phyloP scores from a whole-genome alignment of 2,888 invertebrate species.

The Agonopterix subpropinquella region DNA sequence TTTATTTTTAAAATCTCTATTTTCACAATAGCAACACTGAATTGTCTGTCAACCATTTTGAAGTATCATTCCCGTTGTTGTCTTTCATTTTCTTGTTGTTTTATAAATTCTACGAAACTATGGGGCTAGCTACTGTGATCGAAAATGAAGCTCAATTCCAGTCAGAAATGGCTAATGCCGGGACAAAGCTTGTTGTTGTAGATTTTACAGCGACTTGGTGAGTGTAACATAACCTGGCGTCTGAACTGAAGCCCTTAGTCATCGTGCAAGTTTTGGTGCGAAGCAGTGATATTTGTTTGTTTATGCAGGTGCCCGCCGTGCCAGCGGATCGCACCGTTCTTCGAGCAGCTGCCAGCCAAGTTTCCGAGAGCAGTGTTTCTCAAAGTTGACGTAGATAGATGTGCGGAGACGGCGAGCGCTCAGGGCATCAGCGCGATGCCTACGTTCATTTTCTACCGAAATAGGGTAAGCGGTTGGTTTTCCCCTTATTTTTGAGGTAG shows the following conservation, averaged over 20 bases:
- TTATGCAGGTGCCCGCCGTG: conserved; percentile 95
- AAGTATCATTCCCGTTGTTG: conserved; percentile 21
- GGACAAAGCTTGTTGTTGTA: conserved; percentile 92
- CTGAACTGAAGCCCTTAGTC: conserved; percentile 54
- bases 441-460: conserved; percentile 96
- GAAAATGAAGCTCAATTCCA: conserved; percentile 89
- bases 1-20: background rate
- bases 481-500: background rate
- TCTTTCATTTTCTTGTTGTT: conserved; percentile 25
- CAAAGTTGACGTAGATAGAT: conserved; percentile 97
- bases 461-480: conserved; percentile 68
- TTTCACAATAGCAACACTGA: too few relatives aligned
- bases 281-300: conserved; percentile 13
- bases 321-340: conserved; percentile 93
- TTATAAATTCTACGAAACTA: conserved; percentile 29
- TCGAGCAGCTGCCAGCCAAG: conserved; percentile 90
- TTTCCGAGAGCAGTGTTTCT: conserved; percentile 93
- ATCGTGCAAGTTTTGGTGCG: conserved; percentile 28
- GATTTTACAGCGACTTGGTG: conserved; percentile 97
- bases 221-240: conserved; percentile 36
- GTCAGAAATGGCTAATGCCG: conserved; percentile 87
- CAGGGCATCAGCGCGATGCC: conserved; percentile 98
- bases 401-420: conserved; percentile 89
- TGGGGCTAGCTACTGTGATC: conserved; percentile 79
- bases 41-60: conserved; percentile 24